Evolutionary conservation across 2,888 invertebrate genomes (phyloP).

Genomic region (Auanema sp.): DNA sequence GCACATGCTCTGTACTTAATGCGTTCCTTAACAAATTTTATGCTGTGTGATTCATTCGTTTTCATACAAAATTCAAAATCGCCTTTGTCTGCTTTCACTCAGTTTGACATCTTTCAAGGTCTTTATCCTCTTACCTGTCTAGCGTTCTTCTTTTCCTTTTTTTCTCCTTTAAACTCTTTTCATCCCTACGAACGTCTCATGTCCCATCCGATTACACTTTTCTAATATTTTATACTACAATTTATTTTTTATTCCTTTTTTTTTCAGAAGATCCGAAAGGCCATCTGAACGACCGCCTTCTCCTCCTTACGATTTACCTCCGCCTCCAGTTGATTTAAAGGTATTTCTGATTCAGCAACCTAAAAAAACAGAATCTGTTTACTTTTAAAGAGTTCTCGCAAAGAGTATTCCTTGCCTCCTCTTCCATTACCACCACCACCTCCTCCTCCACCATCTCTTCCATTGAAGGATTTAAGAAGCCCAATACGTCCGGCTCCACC

Average conservation of each 20-base stretch:
- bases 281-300: constrained; percentile 32
- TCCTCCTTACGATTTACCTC: constrained; percentile 40
- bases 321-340: constrained; percentile 28
- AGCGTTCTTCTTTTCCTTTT: too few relatives aligned
- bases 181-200: too few relatives aligned
- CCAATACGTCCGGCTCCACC: constrained; percentile 22
- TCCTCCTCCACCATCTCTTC: constrained; percentile 19
- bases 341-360: constrained; percentile 5
- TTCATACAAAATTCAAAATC: constrained; percentile 35
- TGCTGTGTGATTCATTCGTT: background rate
- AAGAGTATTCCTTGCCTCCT: background rate
- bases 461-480: constrained; percentile 22
- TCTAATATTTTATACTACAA: too few relatives aligned
- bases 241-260: background rate
- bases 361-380: background rate
- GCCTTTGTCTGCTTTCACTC: constrained; percentile 8
- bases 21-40: background rate
- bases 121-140: too few relatives aligned
- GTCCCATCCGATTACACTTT: too few relatives aligned
- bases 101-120: too few relatives aligned
- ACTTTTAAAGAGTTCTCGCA: background rate
- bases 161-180: too few relatives aligned
- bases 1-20: background rate
- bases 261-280: constrained; percentile 10
- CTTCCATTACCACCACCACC: constrained; percentile 9